Conservation (phyloP, 2,888 invertebrate genomes). For the Lasioglossum malachurum region DNA sequence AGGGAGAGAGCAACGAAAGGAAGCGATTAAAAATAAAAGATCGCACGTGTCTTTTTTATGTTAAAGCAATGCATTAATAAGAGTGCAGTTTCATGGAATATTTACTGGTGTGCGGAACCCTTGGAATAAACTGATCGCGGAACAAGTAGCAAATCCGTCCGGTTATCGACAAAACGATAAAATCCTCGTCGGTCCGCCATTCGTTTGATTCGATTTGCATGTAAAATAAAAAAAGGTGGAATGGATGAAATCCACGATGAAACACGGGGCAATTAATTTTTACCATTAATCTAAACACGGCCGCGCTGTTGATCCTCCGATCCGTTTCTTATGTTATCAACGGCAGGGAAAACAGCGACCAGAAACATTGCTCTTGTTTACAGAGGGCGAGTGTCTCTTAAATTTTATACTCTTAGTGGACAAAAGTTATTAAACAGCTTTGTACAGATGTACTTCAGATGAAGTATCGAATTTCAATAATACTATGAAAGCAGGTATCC, state of each 20-base stretch:
- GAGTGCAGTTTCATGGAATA: too few relatives aligned
- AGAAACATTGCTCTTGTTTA: not conserved
- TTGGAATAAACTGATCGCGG: conserved; percentile 12
- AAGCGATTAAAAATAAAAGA: too few relatives aligned
- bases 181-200: not conserved
- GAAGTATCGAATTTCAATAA: too few relatives aligned
- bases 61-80: too few relatives aligned
- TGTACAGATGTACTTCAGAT: too few relatives aligned
- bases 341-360: not conserved
- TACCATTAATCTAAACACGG: conserved; percentile 9
- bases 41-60: too few relatives aligned
- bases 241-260: not conserved
- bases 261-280: conserved; percentile 4
- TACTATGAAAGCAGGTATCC: too few relatives aligned
- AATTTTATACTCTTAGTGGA: not conserved
- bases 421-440: not conserved
- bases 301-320: not conserved
- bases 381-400: not conserved
- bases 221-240: not conserved
- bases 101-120: not conserved
- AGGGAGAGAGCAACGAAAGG: too few relatives aligned
- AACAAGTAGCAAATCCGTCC: not conserved
- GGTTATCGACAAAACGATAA: conserved; percentile 25
- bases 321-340: not conserved
- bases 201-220: not conserved